Evolutionary conservation across 2,888 invertebrate species (phyloP), one percentile per base, ranked within the genome.

Genomic region (Nemurella pictetii): DNA sequence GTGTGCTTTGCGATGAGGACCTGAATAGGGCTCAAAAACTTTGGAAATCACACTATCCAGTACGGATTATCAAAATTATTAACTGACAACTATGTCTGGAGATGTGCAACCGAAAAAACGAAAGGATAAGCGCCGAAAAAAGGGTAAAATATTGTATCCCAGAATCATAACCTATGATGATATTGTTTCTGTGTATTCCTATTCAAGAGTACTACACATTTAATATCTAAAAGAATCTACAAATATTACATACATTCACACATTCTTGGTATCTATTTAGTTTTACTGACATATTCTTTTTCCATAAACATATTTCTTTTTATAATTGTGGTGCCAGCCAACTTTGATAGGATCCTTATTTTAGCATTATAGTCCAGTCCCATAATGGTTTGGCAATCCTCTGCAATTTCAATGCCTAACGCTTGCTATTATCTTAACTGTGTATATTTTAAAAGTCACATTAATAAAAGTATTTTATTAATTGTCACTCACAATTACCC

Each of bases 41-140:
- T 55, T 20, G 15, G 20, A 55, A 2, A 55, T 55, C 20, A 20
- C 55, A 55, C 20, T 55, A 15, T 55, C 9, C 55, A 55, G 20
- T 55, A 55, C 55, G 55, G 55, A 55, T 15, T 12, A 12, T 55
- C 55, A 55, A 55, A 20, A 20, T 28, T 1, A 75, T 5, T 75
- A 75, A 75, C 15, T 75, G 5, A 27, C 28, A 77, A 93, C 90
- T 91, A 96, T 96, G 96, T 96, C 96, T 90, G 96, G 96, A 88
- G 96, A 96, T 92, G 95, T 95, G 88, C 96, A 96, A 91, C 95
- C 96, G 89, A 94, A 95, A 89, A 96, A 95, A 91, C 94, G 96
- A 88, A 96, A 95, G 91, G 96, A 96, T 90, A 96, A 96, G 91
- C 93, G 93, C 90, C 94, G 93, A 90, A 95, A 94, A 91, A 96